These are phyloP conservation scores for Pocillopora damicornis DNA, from an alignment of 64 coral and sea anemone genomes.

Conservation along the genomic window DNA sequence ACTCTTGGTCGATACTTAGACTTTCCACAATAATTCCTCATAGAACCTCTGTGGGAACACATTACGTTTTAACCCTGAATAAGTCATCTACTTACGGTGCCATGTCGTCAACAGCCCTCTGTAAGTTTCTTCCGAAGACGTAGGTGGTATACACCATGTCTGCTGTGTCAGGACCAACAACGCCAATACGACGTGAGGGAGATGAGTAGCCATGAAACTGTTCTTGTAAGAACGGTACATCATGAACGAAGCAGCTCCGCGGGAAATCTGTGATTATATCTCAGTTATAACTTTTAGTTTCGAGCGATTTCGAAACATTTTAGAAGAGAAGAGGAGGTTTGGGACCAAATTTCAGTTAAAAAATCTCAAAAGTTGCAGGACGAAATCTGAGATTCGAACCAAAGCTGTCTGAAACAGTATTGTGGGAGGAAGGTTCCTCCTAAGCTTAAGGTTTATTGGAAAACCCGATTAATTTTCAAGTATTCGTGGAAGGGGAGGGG, in stretches of 20 bases:
- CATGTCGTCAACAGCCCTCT: background rate
- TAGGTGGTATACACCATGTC: background rate
- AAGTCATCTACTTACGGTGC: background rate
- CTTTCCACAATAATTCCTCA: too few species aligned
- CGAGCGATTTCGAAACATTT: background rate
- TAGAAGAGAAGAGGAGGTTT: too few species aligned
- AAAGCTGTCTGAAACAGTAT: too few species aligned
- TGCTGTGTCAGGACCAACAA: background rate
- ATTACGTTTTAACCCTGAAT: background rate
- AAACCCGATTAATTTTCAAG: too few species aligned
- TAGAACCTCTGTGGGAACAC: too few species aligned
- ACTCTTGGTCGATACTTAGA: too few species aligned
- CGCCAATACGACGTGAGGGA: background rate
- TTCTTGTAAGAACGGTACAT: background rate
- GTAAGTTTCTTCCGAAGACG: background rate
- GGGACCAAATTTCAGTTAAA: too few species aligned
- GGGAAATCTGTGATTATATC: background rate
- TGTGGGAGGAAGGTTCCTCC: too few species aligned
- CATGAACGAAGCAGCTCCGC: background rate
- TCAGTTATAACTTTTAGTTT: background rate
- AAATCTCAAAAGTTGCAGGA: too few species aligned
- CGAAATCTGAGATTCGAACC: too few species aligned
- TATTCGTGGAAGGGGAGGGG: too few species aligned
- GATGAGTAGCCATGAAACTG: background rate
- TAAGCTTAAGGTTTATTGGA: too few species aligned